phyloP scores from a whole-genome alignment of 2,797 vertebrate species.

The Denticeps clupeoides region DNA sequence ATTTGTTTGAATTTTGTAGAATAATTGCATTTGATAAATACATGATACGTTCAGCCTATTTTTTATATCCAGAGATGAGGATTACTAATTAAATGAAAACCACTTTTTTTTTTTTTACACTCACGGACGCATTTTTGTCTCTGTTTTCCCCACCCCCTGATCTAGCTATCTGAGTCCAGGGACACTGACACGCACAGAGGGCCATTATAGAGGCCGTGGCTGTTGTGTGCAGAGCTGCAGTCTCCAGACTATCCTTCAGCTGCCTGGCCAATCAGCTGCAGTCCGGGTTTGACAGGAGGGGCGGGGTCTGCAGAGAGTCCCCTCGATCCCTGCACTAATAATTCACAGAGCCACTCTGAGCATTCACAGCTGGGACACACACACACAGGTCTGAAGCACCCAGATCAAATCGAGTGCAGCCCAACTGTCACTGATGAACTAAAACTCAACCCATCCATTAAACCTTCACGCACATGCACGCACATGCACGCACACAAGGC shows the following conservation, averaged over 20 bases:
- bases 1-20: no score
- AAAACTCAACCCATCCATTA: conserved; percentile 6
- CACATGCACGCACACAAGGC: conserved; percentile 4
- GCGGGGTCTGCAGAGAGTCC: conserved; percentile 38
- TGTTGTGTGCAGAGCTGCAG: conserved; percentile 25
- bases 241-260: conserved; percentile 32
- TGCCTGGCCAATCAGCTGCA: conserved; percentile 41
- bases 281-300: conserved; percentile 40
- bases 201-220: conserved; percentile 6
- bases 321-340: conserved; percentile 66
- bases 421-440: background rate
- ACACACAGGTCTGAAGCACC: conserved; percentile 5
- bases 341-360: conserved; percentile 59
- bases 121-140: no score
- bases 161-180: no score
- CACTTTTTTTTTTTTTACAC: no score
- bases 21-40: no score
- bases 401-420: conserved; percentile 14
- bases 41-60: no score
- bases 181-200: background rate
- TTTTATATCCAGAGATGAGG: no score
- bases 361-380: conserved; percentile 49
- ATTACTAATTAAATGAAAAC: no score
- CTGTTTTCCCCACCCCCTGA: no score
- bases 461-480: background rate